Base-by-base conservation (phyloP, 2,888 invertebrate genomes). In the Nasonia oneida region DNA sequence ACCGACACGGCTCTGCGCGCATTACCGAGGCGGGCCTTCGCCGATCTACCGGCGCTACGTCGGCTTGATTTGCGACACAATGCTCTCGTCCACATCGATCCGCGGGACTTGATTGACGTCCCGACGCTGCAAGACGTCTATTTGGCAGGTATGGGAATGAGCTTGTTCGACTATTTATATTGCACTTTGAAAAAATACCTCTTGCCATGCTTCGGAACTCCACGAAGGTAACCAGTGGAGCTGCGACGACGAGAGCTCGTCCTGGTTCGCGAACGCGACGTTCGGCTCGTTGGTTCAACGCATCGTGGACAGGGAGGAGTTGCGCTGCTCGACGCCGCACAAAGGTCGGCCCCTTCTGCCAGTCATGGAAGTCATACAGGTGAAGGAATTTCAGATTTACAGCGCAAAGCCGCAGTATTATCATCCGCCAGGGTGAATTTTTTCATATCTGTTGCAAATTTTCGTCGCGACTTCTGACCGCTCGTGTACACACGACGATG, bases 161-260 rank as follows among this genome's bases (percentile, higher is more conserved):
- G 4, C 15, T 18, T 18, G 0, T 15, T 15, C 1, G 57, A 57
- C 1, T 15, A 18, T 15, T 15, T 29, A 29, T 29, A 29, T 37
- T 37, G 4, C 37, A 4, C 3, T 37, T 4, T 29, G 53, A 76
- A 76, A 53, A 0, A 23, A 61, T n/a, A n/a, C 15, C 5, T 47
- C 5, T 33, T 0, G 29, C 29, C 8, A 2, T 33, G n/a, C 3
- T 33, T 42, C 47, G 42, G 53, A 42, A n/a, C 39, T 1, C 5
- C 5, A 47, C 57, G 33, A 89, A 97, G 97, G 95, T 91, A 96
- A 96, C 92, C 94, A 95, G 91, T 95, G 96, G 96, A 95, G 95
- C 92, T 97, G 95, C 90, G 96, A 94, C 18, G 57, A 61, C 89
- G 94, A 94, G 6, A 95, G 95, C 14, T 91, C 96, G 37, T 94